Evolutionary conservation across 2,797 vertebrate genomes (phyloP), one percentile per base, ranked within the genome.

Genomic region (Epinephelus malabaricus): DNA sequence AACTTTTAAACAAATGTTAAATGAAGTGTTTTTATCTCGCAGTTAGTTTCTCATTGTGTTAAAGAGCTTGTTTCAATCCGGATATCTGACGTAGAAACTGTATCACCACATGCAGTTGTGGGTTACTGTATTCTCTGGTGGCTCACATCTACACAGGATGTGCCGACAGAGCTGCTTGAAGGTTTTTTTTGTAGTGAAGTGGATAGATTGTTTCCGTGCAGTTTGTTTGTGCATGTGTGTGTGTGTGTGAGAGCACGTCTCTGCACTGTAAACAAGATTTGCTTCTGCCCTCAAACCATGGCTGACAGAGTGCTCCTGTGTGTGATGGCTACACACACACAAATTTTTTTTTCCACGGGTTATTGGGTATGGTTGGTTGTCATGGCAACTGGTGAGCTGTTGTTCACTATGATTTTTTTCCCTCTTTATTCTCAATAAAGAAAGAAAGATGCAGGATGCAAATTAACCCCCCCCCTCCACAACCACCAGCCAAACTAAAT

Each of bases 351-450:
- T 85, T 73, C 85, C 92, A 89, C 38, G 78, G 90, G 89, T 94
- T 91, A 92, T 90, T 90, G 88, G 84, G 83, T 91, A 88, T 85
- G 88, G 83, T 84, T 70, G 60, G 95, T 95, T 93, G 94, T 91
- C 94, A 96, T 96, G 89, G 95, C 91, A 95, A 96, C 95, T 90
- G 88, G 78, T 71, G 83, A 89, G 81, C 83, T 67, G 60, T 86
- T 87, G 89, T 86, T 86, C 74, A 55, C 86, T 79, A 75, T 78
- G 82, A 84, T 86, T 86, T 76, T 86, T 75, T 47, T 43, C 0
- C 34, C 73, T 85, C 78, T 83, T 82, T 81, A 75, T 76, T 84
- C 82, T 85, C 47, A 69, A 77, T 79, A 74, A 85, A 79, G 61
- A 79, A 78, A 82, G 71, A 86, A 76, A 84, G 73, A 88, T 64